Conservation (phyloP, 2,797 vertebrate species). For the Arremon brunneinucha region DNA sequence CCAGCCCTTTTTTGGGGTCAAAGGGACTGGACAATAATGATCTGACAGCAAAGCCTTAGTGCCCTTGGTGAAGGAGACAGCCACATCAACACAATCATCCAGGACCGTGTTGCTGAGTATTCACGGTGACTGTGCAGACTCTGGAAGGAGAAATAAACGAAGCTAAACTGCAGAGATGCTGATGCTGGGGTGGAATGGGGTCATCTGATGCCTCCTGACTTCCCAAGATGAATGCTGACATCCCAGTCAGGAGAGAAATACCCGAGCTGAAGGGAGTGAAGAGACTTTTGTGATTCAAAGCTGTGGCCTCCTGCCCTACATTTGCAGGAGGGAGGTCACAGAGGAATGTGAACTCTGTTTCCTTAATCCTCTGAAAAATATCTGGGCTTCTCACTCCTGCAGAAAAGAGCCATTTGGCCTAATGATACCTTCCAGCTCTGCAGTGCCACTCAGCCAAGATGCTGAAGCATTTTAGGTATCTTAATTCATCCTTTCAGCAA, state of each 20-base stretch:
- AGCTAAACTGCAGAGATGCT: neutral
- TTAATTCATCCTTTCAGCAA: constrained; percentile 37
- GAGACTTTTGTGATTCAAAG: neutral
- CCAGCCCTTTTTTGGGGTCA: neutral
- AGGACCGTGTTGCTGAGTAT: neutral
- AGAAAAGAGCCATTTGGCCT: neutral
- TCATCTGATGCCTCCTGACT: neutral
- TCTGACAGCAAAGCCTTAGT: neutral
- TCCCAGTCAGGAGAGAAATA: neutral
- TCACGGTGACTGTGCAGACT: neutral
- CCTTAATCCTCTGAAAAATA: neutral
- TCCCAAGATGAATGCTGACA: neutral
- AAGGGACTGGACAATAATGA: neutral
- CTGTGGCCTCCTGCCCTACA: neutral
- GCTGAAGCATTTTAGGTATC: neutral
- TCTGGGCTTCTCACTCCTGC: neutral
- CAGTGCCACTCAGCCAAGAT: neutral
- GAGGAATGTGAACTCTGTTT: rapidly evolving
- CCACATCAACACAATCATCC: neutral
- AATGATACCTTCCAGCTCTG: neutral
- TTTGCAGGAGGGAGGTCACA: neutral
- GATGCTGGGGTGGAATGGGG: rapidly evolving
- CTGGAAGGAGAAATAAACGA: neutral
- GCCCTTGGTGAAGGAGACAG: neutral
- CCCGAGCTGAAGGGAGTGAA: neutral